Base-by-base conservation (phyloP, 1,140 invertebrate species). In the Bombus superbus region DNA sequence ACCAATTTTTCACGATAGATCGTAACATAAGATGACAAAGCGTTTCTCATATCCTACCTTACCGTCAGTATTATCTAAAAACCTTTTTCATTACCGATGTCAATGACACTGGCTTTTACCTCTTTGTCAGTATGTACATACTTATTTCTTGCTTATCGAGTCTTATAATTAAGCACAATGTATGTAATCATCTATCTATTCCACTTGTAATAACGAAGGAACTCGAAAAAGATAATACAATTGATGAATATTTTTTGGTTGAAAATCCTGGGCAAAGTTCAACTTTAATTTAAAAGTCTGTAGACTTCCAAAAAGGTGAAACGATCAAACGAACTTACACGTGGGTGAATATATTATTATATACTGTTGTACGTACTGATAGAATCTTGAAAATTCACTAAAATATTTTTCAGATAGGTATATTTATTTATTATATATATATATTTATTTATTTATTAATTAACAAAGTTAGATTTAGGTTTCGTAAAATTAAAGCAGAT, bases 11-110 rank as follows among this genome's bases (percentile, higher is more conserved):
- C 3, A 25, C 35, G 18, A 25, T 71, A 40, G 9, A 9, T 35
- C 2, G 38, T 40, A 71, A 13, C 10, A 8, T 28, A n/a, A 5
- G 10, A 13, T 10, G 0, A 18, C 25, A 3, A 1, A 72, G 18
- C 6, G 1, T 53, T 22, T 8, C 6, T 42, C 6, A 0, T 15
- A 3, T 28, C 1, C 2, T 28, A 18, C 5, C 5, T 28, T 8
- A n/a, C 1, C 3, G 6, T 28, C 11, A 18, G 5, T 1, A 6
- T 72, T 72, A 42, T 72, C 28, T 72, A n/a, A 2, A 5, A n/a
- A 42, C n/a, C 3, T 72, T 72, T n/a, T 0, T 10, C 13, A 72
- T 42, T n/a, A 42, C 15, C 0, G 1, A 42, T 2, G 8, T 72
- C 5, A 53, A 53, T 53, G 59, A n/a, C 11, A 42, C 8, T 28